Evolutionary conservation across 1,140 invertebrate genomes (phyloP).

Genomic region (Onthophagus taurus): DNA sequence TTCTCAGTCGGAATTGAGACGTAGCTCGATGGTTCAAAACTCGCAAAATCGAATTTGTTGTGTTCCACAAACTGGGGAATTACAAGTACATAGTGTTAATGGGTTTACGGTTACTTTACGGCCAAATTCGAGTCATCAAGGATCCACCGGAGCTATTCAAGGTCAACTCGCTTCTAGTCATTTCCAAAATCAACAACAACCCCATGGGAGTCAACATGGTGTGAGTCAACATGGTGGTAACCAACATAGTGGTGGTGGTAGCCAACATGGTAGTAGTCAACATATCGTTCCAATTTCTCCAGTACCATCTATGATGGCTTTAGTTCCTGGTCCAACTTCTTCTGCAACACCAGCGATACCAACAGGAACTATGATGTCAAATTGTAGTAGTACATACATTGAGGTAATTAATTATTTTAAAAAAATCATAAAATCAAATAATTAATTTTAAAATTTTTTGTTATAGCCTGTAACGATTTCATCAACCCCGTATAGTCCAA

Average conservation of each 20-base stretch:
- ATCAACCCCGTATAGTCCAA: conserved; percentile 34
- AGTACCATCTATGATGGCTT: conserved; percentile 35
- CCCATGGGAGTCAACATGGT: conserved; percentile 10
- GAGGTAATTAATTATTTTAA: conserved; percentile 39
- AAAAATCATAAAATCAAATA: background rate
- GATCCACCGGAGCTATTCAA: no score
- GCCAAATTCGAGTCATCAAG: no score
- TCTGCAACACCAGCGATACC: conserved; percentile 31
- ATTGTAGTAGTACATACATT: conserved; percentile 49
- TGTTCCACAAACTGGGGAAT: conserved; percentile 40
- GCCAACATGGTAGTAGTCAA: no score
- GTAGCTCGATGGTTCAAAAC: conserved; percentile 31
- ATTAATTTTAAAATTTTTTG: conserved; percentile 7
- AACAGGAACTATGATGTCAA: conserved; percentile 46
- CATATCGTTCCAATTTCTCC: conserved; percentile 17
- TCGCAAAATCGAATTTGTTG: conserved; percentile 38
- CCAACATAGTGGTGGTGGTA: conserved; percentile 16
- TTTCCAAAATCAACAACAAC: conserved; percentile 14
- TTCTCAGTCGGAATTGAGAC: conserved; percentile 33
- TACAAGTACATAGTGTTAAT: conserved; percentile 50
- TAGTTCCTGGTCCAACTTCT: conserved; percentile 10
- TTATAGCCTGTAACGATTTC: conserved; percentile 39
- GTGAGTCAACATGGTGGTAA: conserved; percentile 15
- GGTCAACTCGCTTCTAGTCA: conserved; percentile 28
- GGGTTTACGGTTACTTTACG: conserved; percentile 70